Conservation (phyloP, 2,888 invertebrate genomes). For the Nomada fucata region DNA sequence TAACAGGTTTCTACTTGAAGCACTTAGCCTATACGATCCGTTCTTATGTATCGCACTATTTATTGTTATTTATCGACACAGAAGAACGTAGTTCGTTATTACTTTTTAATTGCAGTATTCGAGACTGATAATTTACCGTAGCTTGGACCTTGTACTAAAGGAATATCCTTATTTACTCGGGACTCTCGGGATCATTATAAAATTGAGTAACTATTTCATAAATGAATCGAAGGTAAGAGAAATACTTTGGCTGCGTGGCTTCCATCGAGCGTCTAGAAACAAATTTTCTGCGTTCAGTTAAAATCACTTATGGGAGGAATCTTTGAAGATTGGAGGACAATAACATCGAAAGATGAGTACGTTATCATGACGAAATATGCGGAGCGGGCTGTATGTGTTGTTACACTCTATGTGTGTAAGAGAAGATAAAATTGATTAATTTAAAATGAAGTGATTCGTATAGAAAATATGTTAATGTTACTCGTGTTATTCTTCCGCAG, state of each 20-base stretch:
- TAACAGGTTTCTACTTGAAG: background rate
- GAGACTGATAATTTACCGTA: background rate
- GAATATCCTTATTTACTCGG: background rate
- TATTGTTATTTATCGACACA: too few relatives aligned
- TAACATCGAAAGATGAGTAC: background rate
- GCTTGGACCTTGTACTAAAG: background rate
- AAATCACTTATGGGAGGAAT: background rate
- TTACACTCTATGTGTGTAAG: background rate
- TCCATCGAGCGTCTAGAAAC: background rate
- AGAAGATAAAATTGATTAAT: background rate
- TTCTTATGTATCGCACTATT: too few relatives aligned
- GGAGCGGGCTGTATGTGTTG: background rate
- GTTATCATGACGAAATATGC: slow-evolving; percentile 1
- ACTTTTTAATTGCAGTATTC: background rate
- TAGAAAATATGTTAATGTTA: background rate
- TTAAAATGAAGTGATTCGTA: too few relatives aligned
- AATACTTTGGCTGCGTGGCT: background rate
- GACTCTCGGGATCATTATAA: background rate
- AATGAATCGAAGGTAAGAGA: slow-evolving; percentile 12
- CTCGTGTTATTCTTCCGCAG: background rate
- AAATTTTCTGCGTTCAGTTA: background rate
- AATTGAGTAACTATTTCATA: slow-evolving; percentile 9
- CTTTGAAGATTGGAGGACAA: slow-evolving; percentile 5
- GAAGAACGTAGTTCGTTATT: background rate
- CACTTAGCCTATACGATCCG: too few relatives aligned